Evolutionary conservation across 1,140 invertebrate genomes (phyloP), one percentile per base, ranked within the genome.

Genomic region (Lanistes nyassanus): DNA sequence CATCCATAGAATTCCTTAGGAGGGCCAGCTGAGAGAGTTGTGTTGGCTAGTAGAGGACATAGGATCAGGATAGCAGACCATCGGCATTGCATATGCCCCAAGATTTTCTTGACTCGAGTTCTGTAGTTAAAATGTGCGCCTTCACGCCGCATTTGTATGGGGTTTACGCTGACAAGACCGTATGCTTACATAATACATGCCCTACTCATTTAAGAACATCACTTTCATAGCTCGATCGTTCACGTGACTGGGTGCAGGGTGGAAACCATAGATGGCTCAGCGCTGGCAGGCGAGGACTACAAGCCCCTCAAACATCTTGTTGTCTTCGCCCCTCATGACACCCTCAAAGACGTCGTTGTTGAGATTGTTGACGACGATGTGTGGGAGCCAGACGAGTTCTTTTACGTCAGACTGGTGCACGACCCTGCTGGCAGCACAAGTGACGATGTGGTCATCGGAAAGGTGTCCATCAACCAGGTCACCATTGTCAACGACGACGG

Each of bases 401-500:
- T 93, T 84, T 93, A 92, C 83, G 87, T 93, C 6, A 90, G 92
- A 78, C 77, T 93, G 0, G 89, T 87, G 64, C 72, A 92, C n/a
- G 80, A 88, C n/a, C 77, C 81, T 4, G 75, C 91, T 5, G 79
- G 86, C 47, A 82, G 88, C 60, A 67, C 82, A 23, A 76, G 87
- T 39, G 80, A 87, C 34, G 65, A 76, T 1, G 74, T 85, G 9
- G 72, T 83, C 42, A 85, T 86, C 9, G 93, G 92, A 13, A 87
- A 91, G 60, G 89, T 90, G 7, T 89, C 91, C 60, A 92, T 93
- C 76, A 93, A 92, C 90, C 92, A 93, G 85, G 90, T 93, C 58
- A 92, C 92, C 23, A 93, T 93, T 77, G 89, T 93, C 16, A 92
- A 93, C 81, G 92, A 93, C 84, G 93, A 93, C 83, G 91, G 92